Evolutionary conservation across 53 echinoderm and acorn worm genomes (phyloP).

Genomic region (Antedon mediterranea): DNA sequence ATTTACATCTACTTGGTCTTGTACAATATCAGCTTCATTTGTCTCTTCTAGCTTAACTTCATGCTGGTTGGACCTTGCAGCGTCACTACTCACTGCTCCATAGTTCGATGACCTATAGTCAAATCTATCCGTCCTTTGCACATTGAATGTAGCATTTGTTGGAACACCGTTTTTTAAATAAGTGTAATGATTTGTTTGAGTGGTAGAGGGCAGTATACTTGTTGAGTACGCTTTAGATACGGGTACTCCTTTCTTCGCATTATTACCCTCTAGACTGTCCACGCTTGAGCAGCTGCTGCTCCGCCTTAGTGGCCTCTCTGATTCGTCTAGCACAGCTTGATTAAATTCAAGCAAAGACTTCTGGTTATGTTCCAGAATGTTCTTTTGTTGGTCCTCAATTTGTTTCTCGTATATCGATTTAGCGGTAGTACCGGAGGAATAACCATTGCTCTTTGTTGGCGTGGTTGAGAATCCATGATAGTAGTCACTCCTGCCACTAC

Average conservation of each 20-base stretch:
- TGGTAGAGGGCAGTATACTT: not conserved
- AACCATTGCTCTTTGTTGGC: not conserved
- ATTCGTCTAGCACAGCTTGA: constrained; percentile 47
- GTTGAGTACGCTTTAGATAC: not conserved
- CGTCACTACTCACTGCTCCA: not conserved
- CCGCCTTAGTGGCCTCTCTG: constrained; percentile 35
- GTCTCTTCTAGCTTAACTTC: constrained; percentile 43
- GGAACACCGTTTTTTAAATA: not conserved
- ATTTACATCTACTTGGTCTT: constrained; percentile 21
- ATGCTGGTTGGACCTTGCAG: constrained; percentile 3
- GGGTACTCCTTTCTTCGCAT: not conserved
- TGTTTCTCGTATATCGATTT: constrained; percentile 30
- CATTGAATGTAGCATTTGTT: not conserved
- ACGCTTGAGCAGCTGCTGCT: constrained; percentile 70
- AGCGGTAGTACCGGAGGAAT: not conserved
- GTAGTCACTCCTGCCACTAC: not conserved
- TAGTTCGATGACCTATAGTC: constrained; percentile 9
- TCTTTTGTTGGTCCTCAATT: constrained; percentile 55
- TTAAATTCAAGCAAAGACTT: constrained; percentile 84
- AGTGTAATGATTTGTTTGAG: not conserved
- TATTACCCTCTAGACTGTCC: constrained; percentile 68
- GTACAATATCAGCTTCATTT: constrained; percentile 36
- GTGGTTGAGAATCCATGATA: not conserved
- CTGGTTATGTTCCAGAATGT: constrained; percentile 65
- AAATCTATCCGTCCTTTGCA: not conserved